These are phyloP conservation scores for Caenorhabditis panamensis DNA, from an alignment of 2,888 invertebrate species.

Conservation along the genomic window DNA sequence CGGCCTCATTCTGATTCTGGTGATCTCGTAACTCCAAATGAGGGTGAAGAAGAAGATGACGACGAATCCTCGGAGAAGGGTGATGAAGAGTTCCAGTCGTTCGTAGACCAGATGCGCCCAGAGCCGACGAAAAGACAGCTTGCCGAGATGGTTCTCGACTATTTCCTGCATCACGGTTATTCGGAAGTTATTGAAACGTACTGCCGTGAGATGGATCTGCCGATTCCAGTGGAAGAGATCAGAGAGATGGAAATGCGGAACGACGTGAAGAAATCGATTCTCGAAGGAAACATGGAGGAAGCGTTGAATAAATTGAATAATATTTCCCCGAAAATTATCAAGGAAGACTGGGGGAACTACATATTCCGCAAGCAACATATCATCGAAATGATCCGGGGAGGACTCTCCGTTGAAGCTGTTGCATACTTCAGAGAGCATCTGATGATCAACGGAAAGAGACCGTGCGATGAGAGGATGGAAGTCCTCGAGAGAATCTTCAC, in stretches of 20 bases:
- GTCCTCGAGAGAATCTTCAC: constrained; percentile 48
- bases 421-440: constrained; percentile 39
- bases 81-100: constrained; percentile 13
- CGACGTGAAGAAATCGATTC: constrained; percentile 32
- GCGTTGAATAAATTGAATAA: constrained; percentile 24
- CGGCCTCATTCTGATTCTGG: not conserved
- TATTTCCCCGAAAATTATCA: constrained; percentile 23
- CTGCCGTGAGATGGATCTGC: constrained; percentile 36
- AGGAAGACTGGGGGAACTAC: constrained; percentile 18
- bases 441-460: constrained; percentile 18
- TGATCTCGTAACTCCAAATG: too few relatives aligned
- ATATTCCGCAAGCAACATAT: constrained; percentile 42
- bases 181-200: constrained; percentile 41
- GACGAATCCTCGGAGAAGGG: not conserved
- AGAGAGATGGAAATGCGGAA: constrained; percentile 36
- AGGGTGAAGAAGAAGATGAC: too few relatives aligned
- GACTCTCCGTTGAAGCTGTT: constrained; percentile 22
- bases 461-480: constrained; percentile 32
- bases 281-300: constrained; percentile 38
- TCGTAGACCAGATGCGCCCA: constrained; percentile 28
- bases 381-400: constrained; percentile 49
- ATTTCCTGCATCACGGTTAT: constrained; percentile 46
- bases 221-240: constrained; percentile 26
- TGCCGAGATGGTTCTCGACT: constrained; percentile 31
- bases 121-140: constrained; percentile 36